Evolutionary conservation across 1,140 invertebrate species (phyloP).

Genomic region (Tetramorium parvispinum): DNA sequence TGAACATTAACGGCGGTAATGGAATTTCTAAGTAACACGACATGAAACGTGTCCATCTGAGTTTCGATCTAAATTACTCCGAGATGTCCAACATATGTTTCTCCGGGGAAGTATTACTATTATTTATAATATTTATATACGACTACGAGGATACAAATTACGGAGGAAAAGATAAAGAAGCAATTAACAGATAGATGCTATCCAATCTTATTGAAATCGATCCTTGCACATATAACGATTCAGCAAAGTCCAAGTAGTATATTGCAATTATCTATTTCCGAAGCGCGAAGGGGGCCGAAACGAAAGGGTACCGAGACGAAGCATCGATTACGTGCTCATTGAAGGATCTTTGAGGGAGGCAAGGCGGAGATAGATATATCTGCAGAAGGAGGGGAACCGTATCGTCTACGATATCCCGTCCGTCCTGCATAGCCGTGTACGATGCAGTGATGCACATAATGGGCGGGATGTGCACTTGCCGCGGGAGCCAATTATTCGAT

Average conservation of each 20-base stretch:
- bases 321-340: slow-evolving; percentile 52
- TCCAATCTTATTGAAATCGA: background rate
- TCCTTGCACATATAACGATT: background rate
- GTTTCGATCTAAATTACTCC: slow-evolving; percentile 6
- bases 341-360: slow-evolving; percentile 61
- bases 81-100: background rate
- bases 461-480: slow-evolving; percentile 85
- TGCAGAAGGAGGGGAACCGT: slow-evolving; percentile 59
- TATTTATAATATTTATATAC: background rate
- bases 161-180: background rate
- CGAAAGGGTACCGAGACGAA: slow-evolving; percentile 18
- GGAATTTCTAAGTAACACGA: slow-evolving; percentile 51
- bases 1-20: slow-evolving; percentile 41
- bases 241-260: background rate
- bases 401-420: slow-evolving; percentile 71
- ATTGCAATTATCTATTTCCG: background rate
- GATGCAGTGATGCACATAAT: slow-evolving; percentile 84
- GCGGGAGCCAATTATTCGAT: slow-evolving; percentile 86
- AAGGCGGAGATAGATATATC: slow-evolving; percentile 45
- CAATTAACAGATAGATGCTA: background rate
- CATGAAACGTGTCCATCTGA: slow-evolving; percentile 34
- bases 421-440: slow-evolving; percentile 71
- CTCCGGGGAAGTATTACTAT: background rate
- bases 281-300: background rate
- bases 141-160: background rate